A percentile compares a stretch with the other conserved stretches of the same genome.
Conservation (phyloP, 2,113 vertebrate genomes). For the Theristicus caerulescens region DNA sequence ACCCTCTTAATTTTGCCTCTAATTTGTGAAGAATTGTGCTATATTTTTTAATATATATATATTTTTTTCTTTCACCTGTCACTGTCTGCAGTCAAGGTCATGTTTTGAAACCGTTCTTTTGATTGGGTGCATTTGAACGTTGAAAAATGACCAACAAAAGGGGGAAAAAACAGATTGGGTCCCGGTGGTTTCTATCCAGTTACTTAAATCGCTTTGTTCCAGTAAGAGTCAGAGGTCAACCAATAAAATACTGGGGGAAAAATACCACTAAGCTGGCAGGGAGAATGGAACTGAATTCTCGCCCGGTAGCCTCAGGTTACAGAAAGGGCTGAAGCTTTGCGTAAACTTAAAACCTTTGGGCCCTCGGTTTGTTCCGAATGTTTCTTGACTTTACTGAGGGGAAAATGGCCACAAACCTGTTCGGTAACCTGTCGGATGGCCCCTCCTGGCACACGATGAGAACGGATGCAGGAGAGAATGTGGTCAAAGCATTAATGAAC, state of each 20-base stretch:
- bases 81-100: not conserved
- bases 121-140: no score
- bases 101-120: not conserved
- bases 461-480: not conserved
- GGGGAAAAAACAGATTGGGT: not conserved
- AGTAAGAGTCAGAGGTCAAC: not conserved
- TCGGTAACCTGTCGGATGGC: not conserved
- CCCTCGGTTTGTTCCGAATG: not conserved
- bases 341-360: not conserved
- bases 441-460: accelerated
- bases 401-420: not conserved
- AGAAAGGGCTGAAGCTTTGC: not conserved
- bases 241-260: not conserved
- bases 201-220: not conserved
- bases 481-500: not conserved
- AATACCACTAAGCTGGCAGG: not conserved
- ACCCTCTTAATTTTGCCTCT: not conserved
- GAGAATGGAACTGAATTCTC: not conserved
- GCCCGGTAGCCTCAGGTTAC: not conserved
- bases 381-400: not conserved
- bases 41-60: no score
- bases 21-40: not conserved
- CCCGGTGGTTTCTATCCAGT: not conserved
- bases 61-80: not conserved
- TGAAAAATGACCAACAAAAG: not conserved